Percentiles rank a stretch among this genome's conserved stretches.
phyloP scores from a whole-genome alignment of 2,888 invertebrate species.

The Mimumesa dahlbomi region DNA sequence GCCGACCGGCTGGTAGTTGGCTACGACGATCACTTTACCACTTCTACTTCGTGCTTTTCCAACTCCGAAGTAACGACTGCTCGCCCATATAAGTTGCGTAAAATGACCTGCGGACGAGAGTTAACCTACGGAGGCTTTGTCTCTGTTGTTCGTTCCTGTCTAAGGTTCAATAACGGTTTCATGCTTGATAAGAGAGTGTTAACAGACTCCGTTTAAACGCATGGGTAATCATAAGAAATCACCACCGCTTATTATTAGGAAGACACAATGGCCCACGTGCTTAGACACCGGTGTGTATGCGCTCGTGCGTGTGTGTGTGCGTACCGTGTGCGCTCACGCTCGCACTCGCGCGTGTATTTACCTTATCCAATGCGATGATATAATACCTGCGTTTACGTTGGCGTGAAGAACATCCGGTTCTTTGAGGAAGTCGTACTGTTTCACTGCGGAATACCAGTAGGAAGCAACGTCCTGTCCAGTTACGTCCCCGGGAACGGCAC shows the following conservation, averaged over 20 bases:
- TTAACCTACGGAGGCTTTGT: neutral
- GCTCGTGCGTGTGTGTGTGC: no score
- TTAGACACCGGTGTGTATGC: no score
- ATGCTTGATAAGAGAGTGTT: no score
- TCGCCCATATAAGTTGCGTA: slow-evolving; percentile 92
- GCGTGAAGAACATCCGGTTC: slow-evolving; percentile 88
- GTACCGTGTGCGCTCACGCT: no score
- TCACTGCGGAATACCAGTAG: slow-evolving; percentile 91
- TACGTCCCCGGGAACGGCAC: slow-evolving; percentile 85
- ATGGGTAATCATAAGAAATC: no score
- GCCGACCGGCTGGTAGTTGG: slow-evolving; percentile 91
- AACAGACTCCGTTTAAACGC: no score
- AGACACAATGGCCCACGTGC: no score
- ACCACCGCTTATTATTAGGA: no score
- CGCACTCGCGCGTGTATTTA: no score
- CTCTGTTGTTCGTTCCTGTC: no score
- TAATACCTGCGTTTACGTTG: slow-evolving; percentile 88
- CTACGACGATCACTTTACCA: slow-evolving; percentile 91
- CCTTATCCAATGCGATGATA: no score
- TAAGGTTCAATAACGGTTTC: no score
- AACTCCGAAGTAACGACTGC: slow-evolving; percentile 88
- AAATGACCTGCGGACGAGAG: slow-evolving; percentile 86
- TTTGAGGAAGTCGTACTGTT: slow-evolving; percentile 88
- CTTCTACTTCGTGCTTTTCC: slow-evolving; percentile 90
- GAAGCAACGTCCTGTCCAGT: slow-evolving; percentile 91